phyloP scores from a whole-genome alignment of 2,888 invertebrate genomes.

The Hyalella azteca region DNA sequence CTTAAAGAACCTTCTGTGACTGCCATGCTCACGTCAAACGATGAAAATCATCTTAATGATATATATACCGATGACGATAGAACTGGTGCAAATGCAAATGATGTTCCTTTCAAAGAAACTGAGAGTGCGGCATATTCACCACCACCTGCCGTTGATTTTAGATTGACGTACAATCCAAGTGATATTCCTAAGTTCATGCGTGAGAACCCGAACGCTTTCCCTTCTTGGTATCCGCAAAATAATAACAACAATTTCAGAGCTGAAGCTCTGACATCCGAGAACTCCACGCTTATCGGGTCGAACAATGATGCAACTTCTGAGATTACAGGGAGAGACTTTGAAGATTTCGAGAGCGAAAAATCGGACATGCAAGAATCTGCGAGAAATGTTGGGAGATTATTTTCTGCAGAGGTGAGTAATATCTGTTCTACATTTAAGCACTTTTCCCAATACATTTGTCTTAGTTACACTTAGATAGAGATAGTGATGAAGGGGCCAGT shows the following conservation, averaged over 20 bases:
- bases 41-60: not conserved
- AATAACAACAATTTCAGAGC: not conserved
- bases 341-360: not conserved
- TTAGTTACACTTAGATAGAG: no score
- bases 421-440: not conserved
- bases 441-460: no score
- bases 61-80: not conserved
- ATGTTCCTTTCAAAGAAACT: not conserved
- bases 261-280: constrained; percentile 6
- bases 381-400: not conserved
- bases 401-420: not conserved
- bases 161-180: constrained; percentile 43
- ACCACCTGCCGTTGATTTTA: constrained; percentile 47
- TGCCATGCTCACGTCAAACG: not conserved
- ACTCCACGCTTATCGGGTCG: not conserved
- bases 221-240: constrained; percentile 19
- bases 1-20: not conserved
- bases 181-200: constrained; percentile 23
- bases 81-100: not conserved
- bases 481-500: no score
- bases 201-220: constrained; percentile 10
- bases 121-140: constrained; percentile 54
- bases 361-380: not conserved
- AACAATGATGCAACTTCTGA: not conserved
- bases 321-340: not conserved